A percentile compares a stretch with the other conserved stretches of the same genome.
phyloP scores from a whole-genome alignment of 2,113 vertebrate species.

The Lepisosteus oculatus region DNA sequence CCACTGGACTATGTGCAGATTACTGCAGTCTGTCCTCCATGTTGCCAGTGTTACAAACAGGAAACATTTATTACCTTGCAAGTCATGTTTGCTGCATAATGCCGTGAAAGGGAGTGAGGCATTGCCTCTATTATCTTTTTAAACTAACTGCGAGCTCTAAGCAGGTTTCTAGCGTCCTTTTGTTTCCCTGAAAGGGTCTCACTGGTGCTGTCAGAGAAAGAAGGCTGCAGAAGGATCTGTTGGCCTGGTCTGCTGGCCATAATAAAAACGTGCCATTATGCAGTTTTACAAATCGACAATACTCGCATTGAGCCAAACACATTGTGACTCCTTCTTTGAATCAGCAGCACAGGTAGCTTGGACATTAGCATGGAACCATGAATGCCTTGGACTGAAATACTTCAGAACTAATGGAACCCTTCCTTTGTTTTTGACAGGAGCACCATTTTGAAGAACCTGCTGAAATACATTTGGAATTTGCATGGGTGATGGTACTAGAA shows the following conservation, averaged over 20 bases:
- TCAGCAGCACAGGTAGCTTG: too few relatives aligned
- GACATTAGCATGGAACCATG: too few relatives aligned
- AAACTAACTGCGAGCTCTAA: slow-evolving; percentile 71
- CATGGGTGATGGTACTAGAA: too few relatives aligned
- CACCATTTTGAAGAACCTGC: too few relatives aligned
- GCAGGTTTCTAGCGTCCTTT: slow-evolving; percentile 66
- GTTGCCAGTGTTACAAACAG: slow-evolving; percentile 48
- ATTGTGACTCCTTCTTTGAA: too few relatives aligned
- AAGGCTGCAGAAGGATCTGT: slow-evolving; percentile 66
- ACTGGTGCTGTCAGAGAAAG: slow-evolving; percentile 60
- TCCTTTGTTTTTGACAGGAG: too few relatives aligned
- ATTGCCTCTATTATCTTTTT: slow-evolving; percentile 70
- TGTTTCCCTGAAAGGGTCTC: slow-evolving; percentile 75
- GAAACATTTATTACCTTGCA: slow-evolving; percentile 68
- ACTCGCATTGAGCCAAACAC: too few relatives aligned
- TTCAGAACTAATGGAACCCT: too few relatives aligned
- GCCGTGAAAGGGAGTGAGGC: slow-evolving; percentile 65
- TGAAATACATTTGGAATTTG: too few relatives aligned
- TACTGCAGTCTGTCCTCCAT: slow-evolving; percentile 24
- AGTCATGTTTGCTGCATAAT: slow-evolving; percentile 52
- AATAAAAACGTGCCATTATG: not conserved
- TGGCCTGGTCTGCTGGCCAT: slow-evolving; percentile 62
- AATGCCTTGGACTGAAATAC: too few relatives aligned
- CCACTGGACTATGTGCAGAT: not conserved
- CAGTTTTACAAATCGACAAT: too few relatives aligned